Conservation (phyloP, 1,140 invertebrate species). For the Lepeophtheirus salmonis region DNA sequence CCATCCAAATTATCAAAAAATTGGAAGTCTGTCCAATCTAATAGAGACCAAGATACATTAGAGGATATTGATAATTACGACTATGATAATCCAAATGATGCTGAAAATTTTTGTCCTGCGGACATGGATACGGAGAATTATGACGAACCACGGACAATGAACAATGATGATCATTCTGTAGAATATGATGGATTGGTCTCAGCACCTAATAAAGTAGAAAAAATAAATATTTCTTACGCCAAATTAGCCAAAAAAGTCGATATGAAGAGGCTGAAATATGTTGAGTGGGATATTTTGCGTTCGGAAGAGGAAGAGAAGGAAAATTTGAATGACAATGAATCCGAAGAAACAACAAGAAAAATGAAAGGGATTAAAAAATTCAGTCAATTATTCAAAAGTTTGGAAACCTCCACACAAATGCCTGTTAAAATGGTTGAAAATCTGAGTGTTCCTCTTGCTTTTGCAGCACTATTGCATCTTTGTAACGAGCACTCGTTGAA, state of each 20-base stretch:
- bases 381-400: conserved; percentile 35
- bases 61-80: conserved; percentile 30
- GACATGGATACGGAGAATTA: conserved; percentile 24
- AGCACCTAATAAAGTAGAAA: conserved; percentile 38
- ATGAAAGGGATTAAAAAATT: conserved; percentile 25
- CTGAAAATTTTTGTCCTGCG: conserved; percentile 32
- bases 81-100: conserved; percentile 32
- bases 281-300: conserved; percentile 41
- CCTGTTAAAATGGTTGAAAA: conserved; percentile 42
- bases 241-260: conserved; percentile 56
- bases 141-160: conserved; percentile 21
- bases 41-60: no score
- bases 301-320: conserved; percentile 19
- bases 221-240: conserved; percentile 49
- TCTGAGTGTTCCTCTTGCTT: conserved; percentile 48
- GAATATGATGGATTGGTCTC: conserved; percentile 37
- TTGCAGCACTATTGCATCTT: conserved; percentile 48
- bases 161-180: conserved; percentile 23
- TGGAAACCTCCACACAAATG: conserved; percentile 35
- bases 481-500: conserved; percentile 45
- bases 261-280: conserved; percentile 50
- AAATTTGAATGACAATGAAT: conserved; percentile 11
- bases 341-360: neutral
- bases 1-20: conserved; percentile 10
- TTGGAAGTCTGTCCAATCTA: no score